These are phyloP conservation scores for Cephus pygmeus DNA, from an alignment of 2,888 invertebrate species.

Conservation along the genomic window DNA sequence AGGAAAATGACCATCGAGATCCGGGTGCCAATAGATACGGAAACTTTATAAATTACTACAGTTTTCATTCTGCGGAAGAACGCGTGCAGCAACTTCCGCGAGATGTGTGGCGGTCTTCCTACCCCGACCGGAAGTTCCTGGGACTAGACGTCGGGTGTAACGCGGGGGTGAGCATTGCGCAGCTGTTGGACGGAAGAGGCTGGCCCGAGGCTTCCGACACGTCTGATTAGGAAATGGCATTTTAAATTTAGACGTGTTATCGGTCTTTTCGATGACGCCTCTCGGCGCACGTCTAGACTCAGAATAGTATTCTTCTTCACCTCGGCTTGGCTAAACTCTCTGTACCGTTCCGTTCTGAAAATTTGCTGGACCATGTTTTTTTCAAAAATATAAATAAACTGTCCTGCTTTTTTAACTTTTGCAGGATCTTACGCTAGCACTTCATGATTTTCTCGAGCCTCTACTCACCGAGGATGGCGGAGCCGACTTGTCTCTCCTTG, in stretches of 20 bases:
- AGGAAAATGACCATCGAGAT: conserved; percentile 57
- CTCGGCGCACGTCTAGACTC: not conserved
- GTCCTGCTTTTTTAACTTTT: conserved; percentile 38
- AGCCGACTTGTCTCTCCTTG: conserved; percentile 69
- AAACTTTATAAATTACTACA: conserved; percentile 90
- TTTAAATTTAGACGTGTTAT: conserved; percentile 42
- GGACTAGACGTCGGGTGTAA: conserved; percentile 84
- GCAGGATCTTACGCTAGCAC: conserved; percentile 74
- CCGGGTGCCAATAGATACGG: conserved; percentile 84
- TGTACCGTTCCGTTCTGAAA: not conserved
- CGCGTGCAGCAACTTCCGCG: conserved; percentile 74
- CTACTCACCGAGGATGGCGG: conserved; percentile 62
- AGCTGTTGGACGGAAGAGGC: conserved; percentile 48
- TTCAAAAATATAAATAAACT: not conserved
- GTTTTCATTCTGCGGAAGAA: conserved; percentile 79
- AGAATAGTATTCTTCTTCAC: not conserved
- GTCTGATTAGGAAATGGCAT: conserved; percentile 21
- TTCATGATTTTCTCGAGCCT: conserved; percentile 69
- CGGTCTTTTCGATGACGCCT: conserved; percentile 12
- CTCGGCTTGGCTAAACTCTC: not conserved
- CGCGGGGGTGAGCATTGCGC: conserved; percentile 71
- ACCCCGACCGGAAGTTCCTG: conserved; percentile 63
- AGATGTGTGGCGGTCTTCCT: conserved; percentile 63
- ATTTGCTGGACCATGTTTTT: not conserved
- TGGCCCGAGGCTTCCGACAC: conserved; percentile 19